Evolutionary conservation across 2,888 invertebrate genomes (phyloP).

Genomic region (Caenorhabditis sulstoni): DNA sequence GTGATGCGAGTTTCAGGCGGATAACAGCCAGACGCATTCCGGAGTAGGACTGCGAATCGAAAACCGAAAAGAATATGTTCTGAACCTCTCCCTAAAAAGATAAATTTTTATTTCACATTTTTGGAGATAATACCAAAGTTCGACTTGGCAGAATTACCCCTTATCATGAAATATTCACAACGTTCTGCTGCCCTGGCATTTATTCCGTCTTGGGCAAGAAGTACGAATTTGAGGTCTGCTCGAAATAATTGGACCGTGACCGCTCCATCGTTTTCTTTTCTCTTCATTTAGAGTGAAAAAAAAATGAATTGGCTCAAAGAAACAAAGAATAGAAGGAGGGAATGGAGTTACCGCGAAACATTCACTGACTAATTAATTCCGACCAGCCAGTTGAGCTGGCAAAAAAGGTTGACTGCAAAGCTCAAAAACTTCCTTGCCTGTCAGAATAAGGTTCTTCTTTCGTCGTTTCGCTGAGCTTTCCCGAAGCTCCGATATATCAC

Average conservation of each 20-base stretch:
- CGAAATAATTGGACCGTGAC: conserved; percentile 33
- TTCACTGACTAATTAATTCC: conserved; percentile 52
- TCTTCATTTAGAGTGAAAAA: too few species aligned
- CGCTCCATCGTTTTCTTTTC: neutral
- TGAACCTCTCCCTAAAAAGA: too few species aligned
- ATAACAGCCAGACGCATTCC: neutral
- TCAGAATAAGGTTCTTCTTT: too few species aligned
- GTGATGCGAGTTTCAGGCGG: conserved; percentile 8
- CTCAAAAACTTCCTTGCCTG: conserved; percentile 19
- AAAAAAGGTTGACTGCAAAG: conserved; percentile 13
- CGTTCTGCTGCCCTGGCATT: conserved; percentile 17
- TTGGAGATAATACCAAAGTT: too few species aligned
- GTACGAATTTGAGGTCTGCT: neutral
- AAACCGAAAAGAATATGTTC: too few species aligned
- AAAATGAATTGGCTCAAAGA: neutral
- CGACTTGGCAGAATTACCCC: neutral
- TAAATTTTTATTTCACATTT: too few species aligned
- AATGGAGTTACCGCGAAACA: conserved; percentile 7
- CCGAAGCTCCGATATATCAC: conserved; percentile 32
- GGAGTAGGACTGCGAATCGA: neutral
- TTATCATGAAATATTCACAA: conserved; percentile 46
- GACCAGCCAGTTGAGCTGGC: conserved; percentile 13
- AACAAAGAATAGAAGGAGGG: conserved; percentile 1
- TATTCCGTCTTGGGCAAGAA: neutral
- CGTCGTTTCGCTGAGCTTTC: neutral